Percentiles rank a stretch among this genome's conserved stretches.
Conservation (phyloP, 23 tunicate genomes). For the Phallusia fumigata region DNA sequence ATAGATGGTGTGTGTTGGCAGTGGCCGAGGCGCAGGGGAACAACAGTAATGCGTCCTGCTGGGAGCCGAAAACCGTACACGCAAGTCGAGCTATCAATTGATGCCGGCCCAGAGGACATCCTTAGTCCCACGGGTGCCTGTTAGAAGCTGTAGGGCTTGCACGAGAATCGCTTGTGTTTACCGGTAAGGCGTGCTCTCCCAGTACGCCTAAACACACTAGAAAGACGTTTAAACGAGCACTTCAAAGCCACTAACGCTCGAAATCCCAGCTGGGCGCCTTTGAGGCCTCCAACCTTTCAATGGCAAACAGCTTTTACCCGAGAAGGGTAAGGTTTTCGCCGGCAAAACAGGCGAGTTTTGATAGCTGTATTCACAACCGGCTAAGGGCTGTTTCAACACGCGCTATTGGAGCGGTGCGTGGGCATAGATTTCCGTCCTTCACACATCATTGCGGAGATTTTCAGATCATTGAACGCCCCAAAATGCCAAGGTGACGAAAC, state of each 20-base stretch:
- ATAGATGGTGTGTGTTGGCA: neutral
- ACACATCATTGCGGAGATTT: no score
- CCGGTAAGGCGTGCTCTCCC: neutral
- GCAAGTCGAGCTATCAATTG: neutral
- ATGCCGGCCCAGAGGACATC: neutral
- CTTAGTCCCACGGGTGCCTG: neutral
- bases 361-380: neutral
- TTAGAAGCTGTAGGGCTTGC: neutral
- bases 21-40: neutral
- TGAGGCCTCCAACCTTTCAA: neutral
- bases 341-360: neutral
- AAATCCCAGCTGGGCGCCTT: conserved; percentile 7
- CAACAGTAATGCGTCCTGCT: neutral
- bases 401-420: no score
- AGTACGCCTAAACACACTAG: neutral
- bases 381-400: no score
- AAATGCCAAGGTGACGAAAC: no score
- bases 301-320: neutral
- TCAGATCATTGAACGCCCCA: no score
- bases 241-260: conserved; percentile 10
- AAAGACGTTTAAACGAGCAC: neutral
- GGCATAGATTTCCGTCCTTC: no score
- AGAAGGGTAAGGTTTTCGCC: neutral
- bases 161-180: neutral
- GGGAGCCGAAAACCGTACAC: neutral